These are phyloP conservation scores for Ahaetulla prasina DNA, from an alignment of 2,113 vertebrate genomes.

Conservation along the genomic window DNA sequence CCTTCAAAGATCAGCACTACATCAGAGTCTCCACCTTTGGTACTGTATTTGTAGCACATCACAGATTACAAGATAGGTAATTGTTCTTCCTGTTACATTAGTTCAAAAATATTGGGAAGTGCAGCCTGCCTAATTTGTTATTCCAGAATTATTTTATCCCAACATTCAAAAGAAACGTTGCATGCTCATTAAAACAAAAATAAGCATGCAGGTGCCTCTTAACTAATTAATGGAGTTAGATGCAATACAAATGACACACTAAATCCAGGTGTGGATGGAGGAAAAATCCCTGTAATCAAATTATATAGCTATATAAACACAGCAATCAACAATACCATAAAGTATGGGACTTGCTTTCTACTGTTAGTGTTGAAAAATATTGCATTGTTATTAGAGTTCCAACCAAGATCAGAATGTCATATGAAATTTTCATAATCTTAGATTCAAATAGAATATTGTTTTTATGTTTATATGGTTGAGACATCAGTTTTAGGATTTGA, in stretches of 20 bases:
- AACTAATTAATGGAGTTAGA: conserved; percentile 54
- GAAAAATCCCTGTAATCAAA: conserved; percentile 59
- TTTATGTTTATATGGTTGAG: background rate
- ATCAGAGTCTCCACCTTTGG: background rate
- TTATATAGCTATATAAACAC: conserved; percentile 17
- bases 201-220: conserved; percentile 37
- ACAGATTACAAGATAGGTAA: conserved; percentile 47
- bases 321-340: background rate
- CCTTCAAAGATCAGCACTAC: background rate
- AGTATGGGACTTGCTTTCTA: background rate
- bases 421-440: background rate
- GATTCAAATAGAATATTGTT: background rate
- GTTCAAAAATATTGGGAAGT: conserved; percentile 54
- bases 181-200: conserved; percentile 53
- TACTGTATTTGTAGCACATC: conserved; percentile 31
- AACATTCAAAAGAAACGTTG: conserved; percentile 41
- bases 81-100: conserved; percentile 55
- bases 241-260: conserved; percentile 47
- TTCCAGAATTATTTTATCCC: conserved; percentile 57
- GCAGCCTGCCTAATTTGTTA: conserved; percentile 53
- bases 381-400: background rate
- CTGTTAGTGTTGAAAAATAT: background rate
- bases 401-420: background rate
- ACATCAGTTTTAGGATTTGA: background rate
- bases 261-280: conserved; percentile 53